phyloP scores from a whole-genome alignment of 1,140 invertebrate species.

The Centruroides vittatus region DNA sequence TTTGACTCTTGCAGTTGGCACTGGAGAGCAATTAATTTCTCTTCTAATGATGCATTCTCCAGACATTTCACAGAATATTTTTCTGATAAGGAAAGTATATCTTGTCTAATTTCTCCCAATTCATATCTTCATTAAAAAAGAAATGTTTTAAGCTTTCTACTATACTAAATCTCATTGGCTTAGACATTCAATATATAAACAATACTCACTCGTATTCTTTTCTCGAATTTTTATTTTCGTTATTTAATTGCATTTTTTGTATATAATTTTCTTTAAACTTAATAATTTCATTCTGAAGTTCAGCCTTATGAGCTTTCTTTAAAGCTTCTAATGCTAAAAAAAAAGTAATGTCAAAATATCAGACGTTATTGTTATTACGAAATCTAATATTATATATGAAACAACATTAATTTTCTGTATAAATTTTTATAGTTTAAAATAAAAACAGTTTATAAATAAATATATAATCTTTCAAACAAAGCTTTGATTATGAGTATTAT shows the following conservation, averaged over 20 bases:
- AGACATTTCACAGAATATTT: conserved; percentile 84
- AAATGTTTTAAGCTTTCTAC: background rate
- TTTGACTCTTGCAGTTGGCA: conserved; percentile 62
- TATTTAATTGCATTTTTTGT: conserved; percentile 47
- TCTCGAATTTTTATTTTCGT: conserved; percentile 39
- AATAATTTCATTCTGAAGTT: conserved; percentile 70
- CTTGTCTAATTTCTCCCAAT: conserved; percentile 65
- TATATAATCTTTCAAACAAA: too few species aligned
- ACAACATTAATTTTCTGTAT: too few species aligned
- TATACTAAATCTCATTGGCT: too few species aligned
- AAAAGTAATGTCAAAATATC: background rate
- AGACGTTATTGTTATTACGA: too few species aligned
- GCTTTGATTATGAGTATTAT: too few species aligned
- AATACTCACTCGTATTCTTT: conserved; percentile 41
- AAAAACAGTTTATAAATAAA: too few species aligned
- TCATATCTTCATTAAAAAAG: conserved; percentile 43
- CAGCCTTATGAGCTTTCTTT: conserved; percentile 80
- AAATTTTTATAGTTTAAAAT: too few species aligned
- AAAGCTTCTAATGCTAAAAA: conserved; percentile 71
- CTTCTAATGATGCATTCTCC: conserved; percentile 69
- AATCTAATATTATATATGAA: too few species aligned
- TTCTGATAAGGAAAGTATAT: conserved; percentile 72
- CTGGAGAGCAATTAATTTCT: conserved; percentile 58
- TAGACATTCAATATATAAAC: too few species aligned
- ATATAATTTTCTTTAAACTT: conserved; percentile 71